These are phyloP conservation scores for Crematogaster levior DNA, from an alignment of 2,888 invertebrate species.

Conservation along the genomic window DNA sequence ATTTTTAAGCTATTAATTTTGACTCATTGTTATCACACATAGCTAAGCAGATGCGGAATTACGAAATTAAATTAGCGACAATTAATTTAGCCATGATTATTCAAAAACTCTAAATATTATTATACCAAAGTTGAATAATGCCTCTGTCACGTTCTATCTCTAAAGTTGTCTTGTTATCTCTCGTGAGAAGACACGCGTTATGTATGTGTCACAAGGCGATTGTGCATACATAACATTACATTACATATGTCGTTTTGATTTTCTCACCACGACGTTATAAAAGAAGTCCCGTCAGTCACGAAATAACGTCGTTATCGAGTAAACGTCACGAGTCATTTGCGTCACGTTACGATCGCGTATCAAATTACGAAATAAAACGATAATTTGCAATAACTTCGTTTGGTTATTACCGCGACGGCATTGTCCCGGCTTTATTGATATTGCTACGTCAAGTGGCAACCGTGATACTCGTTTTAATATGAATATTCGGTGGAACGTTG, in stretches of 20 bases:
- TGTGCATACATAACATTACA: not conserved
- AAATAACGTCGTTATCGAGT: constrained; percentile 30
- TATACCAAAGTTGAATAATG: not conserved
- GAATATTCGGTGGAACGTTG: constrained; percentile 20
- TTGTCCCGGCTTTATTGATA: constrained; percentile 43
- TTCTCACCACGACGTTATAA: not conserved
- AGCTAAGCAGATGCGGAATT: not conserved
- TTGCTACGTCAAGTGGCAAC: constrained; percentile 33
- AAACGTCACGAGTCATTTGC: constrained; percentile 45
- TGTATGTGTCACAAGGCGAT: constrained; percentile 11
- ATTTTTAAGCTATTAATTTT: not conserved
- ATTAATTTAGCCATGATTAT: not conserved
- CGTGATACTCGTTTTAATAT: constrained; percentile 39
- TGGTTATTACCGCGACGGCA: constrained; percentile 32
- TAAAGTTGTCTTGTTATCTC: not conserved
- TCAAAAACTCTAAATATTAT: not conserved
- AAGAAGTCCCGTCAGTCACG: constrained; percentile 11
- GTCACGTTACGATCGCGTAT: constrained; percentile 40
- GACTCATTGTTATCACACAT: not conserved
- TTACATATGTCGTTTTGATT: constrained; percentile 39
- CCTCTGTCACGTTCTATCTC: not conserved
- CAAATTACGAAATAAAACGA: constrained; percentile 45
- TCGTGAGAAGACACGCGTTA: not conserved
- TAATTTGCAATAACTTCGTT: constrained; percentile 49
- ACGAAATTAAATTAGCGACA: not conserved